These are phyloP conservation scores for Champsocephalus gunnari DNA, from an alignment of 2,797 vertebrate genomes.

Conservation along the genomic window DNA sequence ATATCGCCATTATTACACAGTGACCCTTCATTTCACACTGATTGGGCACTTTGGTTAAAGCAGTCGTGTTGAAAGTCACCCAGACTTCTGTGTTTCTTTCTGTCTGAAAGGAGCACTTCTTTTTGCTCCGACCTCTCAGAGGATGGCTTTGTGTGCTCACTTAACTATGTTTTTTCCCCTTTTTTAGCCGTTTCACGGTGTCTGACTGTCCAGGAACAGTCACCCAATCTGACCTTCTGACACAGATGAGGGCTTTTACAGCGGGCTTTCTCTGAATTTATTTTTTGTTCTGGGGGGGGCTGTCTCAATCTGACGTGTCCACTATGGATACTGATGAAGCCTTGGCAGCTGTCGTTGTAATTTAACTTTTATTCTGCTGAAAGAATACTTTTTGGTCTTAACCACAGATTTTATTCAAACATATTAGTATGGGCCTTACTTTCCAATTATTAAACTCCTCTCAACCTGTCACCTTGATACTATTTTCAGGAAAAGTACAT, in stretches of 20 bases:
- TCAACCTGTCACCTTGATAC: background rate
- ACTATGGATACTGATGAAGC: constrained; percentile 52
- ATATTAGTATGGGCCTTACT: constrained; percentile 5
- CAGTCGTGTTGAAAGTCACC: constrained; percentile 67
- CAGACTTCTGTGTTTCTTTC: constrained; percentile 74
- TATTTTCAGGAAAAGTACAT: background rate
- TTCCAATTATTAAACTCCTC: constrained; percentile 7
- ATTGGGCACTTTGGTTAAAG: constrained; percentile 65
- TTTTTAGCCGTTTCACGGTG: constrained; percentile 61
- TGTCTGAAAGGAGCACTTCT: constrained; percentile 79
- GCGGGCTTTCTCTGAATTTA: background rate
- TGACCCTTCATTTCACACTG: constrained; percentile 72
- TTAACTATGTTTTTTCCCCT: constrained; percentile 32
- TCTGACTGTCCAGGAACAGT: constrained; percentile 64
- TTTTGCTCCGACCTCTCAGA: constrained; percentile 76
- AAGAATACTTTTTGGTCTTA: constrained; percentile 4
- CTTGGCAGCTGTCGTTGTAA: constrained; percentile 82
- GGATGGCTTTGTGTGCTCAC: constrained; percentile 74
- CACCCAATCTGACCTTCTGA: constrained; percentile 59
- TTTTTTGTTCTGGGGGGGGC: background rate
- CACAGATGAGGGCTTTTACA: constrained; percentile 65
- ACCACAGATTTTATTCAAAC: constrained; percentile 30
- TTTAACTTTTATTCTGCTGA: constrained; percentile 51
- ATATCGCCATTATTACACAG: constrained; percentile 68
- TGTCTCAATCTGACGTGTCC: constrained; percentile 71